A percentile compares a stretch with the other conserved stretches of the same genome.
phyloP scores from a whole-genome alignment of 2,797 vertebrate species.

The Malurus leucopterus region DNA sequence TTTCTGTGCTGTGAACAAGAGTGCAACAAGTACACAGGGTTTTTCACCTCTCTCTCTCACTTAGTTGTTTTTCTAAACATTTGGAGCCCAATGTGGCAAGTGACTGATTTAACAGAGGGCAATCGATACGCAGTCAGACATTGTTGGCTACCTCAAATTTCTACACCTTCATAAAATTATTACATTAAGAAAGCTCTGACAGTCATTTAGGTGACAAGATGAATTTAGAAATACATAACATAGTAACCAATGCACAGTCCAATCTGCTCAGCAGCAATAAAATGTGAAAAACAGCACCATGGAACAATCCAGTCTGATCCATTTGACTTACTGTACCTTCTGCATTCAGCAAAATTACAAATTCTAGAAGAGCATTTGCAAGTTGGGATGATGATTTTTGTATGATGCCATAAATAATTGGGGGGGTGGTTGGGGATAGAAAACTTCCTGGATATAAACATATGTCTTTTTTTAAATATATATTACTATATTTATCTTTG shows the following conservation, averaged over 20 bases:
- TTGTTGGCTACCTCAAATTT: not conserved
- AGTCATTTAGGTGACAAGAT: not conserved
- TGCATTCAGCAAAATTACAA: not conserved
- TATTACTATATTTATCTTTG: not conserved
- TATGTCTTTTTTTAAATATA: not conserved
- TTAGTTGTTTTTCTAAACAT: not conserved
- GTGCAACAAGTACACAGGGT: not conserved
- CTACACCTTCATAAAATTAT: not conserved
- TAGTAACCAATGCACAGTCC: not conserved
- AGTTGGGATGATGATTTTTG: not conserved
- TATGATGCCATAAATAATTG: not conserved
- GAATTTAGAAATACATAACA: not conserved
- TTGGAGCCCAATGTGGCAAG: not conserved
- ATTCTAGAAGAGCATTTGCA: not conserved
- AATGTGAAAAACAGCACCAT: not conserved
- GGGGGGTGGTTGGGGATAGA: not conserved
- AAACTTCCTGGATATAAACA: not conserved
- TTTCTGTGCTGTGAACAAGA: not conserved
- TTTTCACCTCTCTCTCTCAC: not conserved
- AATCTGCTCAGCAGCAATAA: not conserved
- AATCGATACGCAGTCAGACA: fast-evolving
- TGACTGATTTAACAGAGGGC: not conserved
- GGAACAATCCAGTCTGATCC: not conserved
- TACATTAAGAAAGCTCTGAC: not conserved
- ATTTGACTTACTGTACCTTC: not conserved